Evolutionary conservation across 2,888 invertebrate genomes (phyloP).

Genomic region (Camponotus fellah): DNA sequence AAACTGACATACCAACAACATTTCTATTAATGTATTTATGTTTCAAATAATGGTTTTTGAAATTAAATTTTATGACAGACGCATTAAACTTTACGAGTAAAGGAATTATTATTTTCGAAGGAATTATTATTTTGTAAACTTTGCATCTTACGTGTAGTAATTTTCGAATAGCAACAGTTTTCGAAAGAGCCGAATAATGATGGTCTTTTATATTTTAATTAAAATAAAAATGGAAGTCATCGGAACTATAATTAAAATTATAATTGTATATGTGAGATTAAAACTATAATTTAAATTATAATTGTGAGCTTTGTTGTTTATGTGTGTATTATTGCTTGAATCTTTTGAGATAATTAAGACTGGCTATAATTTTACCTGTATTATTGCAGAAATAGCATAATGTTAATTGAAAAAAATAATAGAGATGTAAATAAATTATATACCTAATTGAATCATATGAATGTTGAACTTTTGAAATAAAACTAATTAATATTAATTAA

Average conservation of each 20-base stretch:
- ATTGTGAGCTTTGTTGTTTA: background rate
- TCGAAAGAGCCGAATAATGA: background rate
- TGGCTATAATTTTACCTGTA: background rate
- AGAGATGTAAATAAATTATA: background rate
- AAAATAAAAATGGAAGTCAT: conserved; percentile 11
- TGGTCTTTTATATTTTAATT: conserved; percentile 7
- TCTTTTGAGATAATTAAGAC: background rate
- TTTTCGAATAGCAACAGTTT: conserved; percentile 9
- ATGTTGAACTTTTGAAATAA: background rate
- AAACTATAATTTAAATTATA: conserved; percentile 10
- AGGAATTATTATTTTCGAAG: too few species aligned
- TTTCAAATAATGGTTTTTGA: conserved; percentile 14
- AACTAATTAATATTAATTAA: conserved; percentile 1
- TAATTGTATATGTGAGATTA: background rate
- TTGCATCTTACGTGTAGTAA: conserved; percentile 10
- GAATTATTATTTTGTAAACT: conserved; percentile 24
- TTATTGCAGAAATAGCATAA: background rate
- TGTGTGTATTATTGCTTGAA: background rate
- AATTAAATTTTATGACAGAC: conserved; percentile 15
- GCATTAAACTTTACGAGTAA: conserved; percentile 41
- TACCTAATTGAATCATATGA: conserved; percentile 5
- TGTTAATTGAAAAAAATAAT: conserved; percentile 28
- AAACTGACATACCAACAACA: conserved; percentile 3
- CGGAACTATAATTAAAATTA: background rate
- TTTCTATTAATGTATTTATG: conserved; percentile 32